These are phyloP conservation scores for Calosoma granatense DNA, from an alignment of 1,140 invertebrate genomes.

Conservation along the genomic window DNA sequence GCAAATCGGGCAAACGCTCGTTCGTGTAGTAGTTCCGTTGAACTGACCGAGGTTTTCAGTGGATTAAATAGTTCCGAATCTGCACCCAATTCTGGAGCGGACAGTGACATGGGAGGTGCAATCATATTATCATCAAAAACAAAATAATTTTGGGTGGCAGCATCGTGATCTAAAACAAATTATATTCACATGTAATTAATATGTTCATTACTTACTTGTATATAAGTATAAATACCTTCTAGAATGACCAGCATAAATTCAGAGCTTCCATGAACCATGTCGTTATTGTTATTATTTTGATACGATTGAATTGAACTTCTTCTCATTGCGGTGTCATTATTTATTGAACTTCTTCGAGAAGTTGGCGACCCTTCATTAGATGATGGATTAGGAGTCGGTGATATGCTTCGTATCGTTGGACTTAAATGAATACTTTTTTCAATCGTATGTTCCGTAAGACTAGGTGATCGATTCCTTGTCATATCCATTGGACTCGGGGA, in stretches of 20 bases:
- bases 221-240: too few species aligned
- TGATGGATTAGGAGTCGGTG: constrained; percentile 13
- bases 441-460: background rate
- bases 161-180: constrained; percentile 9
- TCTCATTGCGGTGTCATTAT: background rate
- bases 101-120: constrained; percentile 66
- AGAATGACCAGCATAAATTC: constrained; percentile 63
- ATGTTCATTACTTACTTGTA: too few species aligned
- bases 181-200: too few species aligned
- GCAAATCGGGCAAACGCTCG: constrained; percentile 68
- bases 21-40: constrained; percentile 69
- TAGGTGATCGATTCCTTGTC: constrained; percentile 14
- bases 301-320: background rate
- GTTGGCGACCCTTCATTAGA: background rate
- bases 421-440: constrained; percentile 5
- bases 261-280: constrained; percentile 45
- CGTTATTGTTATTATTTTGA: constrained; percentile 6
- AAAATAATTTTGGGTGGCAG: constrained; percentile 40
- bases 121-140: constrained; percentile 49
- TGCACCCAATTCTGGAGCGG: constrained; percentile 59
- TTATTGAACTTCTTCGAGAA: background rate
- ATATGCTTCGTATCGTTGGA: constrained; percentile 13
- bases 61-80: constrained; percentile 41
- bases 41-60: constrained; percentile 63
- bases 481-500: constrained; percentile 13